These are phyloP conservation scores for Cantharis rufa DNA, from an alignment of 2,888 invertebrate genomes.

Conservation along the genomic window DNA sequence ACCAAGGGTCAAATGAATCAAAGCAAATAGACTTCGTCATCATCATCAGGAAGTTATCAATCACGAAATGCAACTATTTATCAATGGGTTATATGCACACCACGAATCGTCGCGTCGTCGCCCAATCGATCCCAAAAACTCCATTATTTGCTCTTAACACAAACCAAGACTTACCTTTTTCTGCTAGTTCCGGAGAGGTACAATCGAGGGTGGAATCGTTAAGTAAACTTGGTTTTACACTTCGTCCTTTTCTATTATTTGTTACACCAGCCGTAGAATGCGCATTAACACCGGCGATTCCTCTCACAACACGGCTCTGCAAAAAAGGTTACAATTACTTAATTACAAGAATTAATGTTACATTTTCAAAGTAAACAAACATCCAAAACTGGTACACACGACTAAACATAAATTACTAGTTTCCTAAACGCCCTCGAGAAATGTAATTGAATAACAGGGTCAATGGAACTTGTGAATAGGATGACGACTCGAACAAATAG, in stretches of 20 bases:
- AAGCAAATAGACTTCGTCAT: constrained; percentile 17
- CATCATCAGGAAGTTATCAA: constrained; percentile 38
- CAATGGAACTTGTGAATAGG: constrained; percentile 3
- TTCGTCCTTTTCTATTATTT: constrained; percentile 43
- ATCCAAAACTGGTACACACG: constrained; percentile 1
- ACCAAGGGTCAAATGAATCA: constrained; percentile 33
- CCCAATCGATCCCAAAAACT: too few species aligned
- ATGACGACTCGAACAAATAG: background rate
- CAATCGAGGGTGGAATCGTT: constrained; percentile 37
- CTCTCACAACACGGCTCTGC: constrained; percentile 48
- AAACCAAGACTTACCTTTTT: constrained; percentile 44
- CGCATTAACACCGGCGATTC: constrained; percentile 45
- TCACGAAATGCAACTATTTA: constrained; percentile 23
- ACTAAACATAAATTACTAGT: constrained; percentile 2
- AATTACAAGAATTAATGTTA: background rate
- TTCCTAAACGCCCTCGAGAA: constrained; percentile 4
- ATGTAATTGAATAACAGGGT: constrained; percentile 4
- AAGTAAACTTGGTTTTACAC: constrained; percentile 40
- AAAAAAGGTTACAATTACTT: constrained; percentile 17
- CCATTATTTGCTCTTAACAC: too few species aligned
- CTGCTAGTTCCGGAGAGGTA: constrained; percentile 46
- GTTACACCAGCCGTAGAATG: constrained; percentile 39
- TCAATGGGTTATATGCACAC: background rate
- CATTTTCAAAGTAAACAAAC: background rate
- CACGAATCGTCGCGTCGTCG: background rate